Evolutionary conservation across 2,888 invertebrate genomes (phyloP), one percentile per base, ranked within the genome.

Genomic region (Hybos culiciformis): DNA sequence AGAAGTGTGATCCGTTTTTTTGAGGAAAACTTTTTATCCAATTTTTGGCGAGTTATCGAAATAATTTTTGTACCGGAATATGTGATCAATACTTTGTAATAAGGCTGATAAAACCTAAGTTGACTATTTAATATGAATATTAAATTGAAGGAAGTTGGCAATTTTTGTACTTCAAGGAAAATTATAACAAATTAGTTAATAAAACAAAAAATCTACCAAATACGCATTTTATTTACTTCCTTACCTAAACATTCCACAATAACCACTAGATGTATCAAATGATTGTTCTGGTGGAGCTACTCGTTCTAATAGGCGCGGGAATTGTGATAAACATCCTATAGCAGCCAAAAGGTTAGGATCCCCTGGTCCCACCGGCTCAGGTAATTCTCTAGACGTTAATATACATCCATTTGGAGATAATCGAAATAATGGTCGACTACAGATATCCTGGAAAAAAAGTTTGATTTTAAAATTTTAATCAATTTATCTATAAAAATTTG

Each of bases 201-300:
- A 24, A 24, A 24, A 24, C 7, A 24, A 24, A 24, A 24, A 8
- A 24, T 11, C 7, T 11, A 24, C 7, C 11, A 24, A 24, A 11
- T 24, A 24, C 24, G 7, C n/a, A n/a, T n/a, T n/a, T n/a, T n/a
- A n/a, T n/a, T 17, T 17, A 20, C 19, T 15, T 2, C 15, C 45
- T 59, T 58, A 78, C 79, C 77, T 72, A 65, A 80, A 80, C 49
- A 77, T 70, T 44, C 81, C 81, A 53, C 72, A 73, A 62, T 81
- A 81, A 3, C 64, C 60, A 48, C 62, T 62, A 43, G 55, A 59
- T 2, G 67, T 62, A 52, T 75, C 74, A 62, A 81, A 81, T 53
- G 69, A 71, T 56, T 78, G 78, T 51, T 74, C 74, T 14, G 77
- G 73, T 17, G 80, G 80, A 48, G 75, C 76, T 21, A 74, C 77